Conservation (phyloP, 2,888 invertebrate genomes). For the Unio delphinus region DNA sequence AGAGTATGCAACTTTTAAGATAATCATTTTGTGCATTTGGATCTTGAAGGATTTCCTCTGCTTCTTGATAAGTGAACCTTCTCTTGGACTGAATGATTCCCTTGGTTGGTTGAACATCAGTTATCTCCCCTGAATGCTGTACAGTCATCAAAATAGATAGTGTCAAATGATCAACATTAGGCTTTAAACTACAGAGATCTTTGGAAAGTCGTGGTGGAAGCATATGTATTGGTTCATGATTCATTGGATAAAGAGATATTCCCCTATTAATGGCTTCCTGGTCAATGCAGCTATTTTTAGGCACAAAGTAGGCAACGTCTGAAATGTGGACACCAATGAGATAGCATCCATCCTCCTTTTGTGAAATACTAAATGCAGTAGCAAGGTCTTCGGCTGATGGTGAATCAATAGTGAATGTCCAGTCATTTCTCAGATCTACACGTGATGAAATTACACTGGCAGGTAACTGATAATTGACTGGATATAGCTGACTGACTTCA, state of each 20-base stretch:
- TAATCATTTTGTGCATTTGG: constrained; percentile 46
- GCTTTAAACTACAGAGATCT: constrained; percentile 52
- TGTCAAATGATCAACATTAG: constrained; percentile 47
- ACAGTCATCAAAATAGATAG: constrained; percentile 58
- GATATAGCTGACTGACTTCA: constrained; percentile 43
- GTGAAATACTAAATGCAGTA: constrained; percentile 56
- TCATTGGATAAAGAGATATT: constrained; percentile 46
- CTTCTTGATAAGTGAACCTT: constrained; percentile 48
- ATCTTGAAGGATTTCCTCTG: constrained; percentile 54
- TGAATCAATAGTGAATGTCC: constrained; percentile 53
- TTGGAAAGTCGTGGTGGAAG: constrained; percentile 47
- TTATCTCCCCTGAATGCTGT: constrained; percentile 44
- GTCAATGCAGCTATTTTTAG: constrained; percentile 52
- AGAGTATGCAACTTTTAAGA: constrained; percentile 48
- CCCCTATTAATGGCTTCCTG: constrained; percentile 44
- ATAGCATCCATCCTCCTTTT: constrained; percentile 45
- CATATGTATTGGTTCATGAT: constrained; percentile 46
- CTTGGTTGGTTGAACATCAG: constrained; percentile 37
- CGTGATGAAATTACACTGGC: constrained; percentile 32
- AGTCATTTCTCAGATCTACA: constrained; percentile 39
- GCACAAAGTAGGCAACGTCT: constrained; percentile 58
- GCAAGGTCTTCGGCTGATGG: constrained; percentile 33
- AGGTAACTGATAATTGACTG: constrained; percentile 35
- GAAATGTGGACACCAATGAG: constrained; percentile 60
- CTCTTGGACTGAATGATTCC: constrained; percentile 55